Evolutionary conservation across 2,797 vertebrate genomes (phyloP).

Genomic region (Liasis olivaceus): DNA sequence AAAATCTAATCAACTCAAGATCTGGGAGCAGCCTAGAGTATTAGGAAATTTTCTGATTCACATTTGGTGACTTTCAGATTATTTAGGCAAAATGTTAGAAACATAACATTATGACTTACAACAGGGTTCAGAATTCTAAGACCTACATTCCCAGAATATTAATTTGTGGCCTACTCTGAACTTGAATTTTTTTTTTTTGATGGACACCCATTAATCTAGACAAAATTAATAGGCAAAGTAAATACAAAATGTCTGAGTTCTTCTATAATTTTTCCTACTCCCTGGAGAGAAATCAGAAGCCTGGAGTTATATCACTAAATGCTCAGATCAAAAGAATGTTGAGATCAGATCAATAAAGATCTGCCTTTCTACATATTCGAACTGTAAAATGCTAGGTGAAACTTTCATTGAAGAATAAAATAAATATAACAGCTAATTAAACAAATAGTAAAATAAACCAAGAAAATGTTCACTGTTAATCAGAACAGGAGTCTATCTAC

Average conservation of each 20-base stretch:
- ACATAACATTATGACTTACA: neutral
- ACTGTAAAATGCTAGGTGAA: neutral
- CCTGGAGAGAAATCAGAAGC: neutral
- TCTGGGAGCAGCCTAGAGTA: neutral
- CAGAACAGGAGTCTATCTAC: neutral
- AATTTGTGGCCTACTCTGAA: neutral
- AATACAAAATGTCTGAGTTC: neutral
- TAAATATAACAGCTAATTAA: neutral
- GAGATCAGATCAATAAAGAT: neutral
- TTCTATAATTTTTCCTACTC: neutral
- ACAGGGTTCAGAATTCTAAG: accelerated
- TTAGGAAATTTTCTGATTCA: neutral
- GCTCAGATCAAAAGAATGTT: neutral
- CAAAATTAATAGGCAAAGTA: neutral
- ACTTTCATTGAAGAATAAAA: neutral
- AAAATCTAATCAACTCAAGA: neutral
- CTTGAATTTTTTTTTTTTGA: neutral
- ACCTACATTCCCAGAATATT: neutral
- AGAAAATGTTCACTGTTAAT: neutral
- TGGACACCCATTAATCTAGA: neutral
- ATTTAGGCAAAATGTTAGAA: neutral
- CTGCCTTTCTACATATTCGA: neutral
- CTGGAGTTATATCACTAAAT: neutral
- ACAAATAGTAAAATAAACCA: neutral
- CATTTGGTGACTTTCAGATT: neutral